Evolutionary conservation across 64 coral and sea anemone species (phyloP).

Genomic region (Montipora sp.): DNA sequence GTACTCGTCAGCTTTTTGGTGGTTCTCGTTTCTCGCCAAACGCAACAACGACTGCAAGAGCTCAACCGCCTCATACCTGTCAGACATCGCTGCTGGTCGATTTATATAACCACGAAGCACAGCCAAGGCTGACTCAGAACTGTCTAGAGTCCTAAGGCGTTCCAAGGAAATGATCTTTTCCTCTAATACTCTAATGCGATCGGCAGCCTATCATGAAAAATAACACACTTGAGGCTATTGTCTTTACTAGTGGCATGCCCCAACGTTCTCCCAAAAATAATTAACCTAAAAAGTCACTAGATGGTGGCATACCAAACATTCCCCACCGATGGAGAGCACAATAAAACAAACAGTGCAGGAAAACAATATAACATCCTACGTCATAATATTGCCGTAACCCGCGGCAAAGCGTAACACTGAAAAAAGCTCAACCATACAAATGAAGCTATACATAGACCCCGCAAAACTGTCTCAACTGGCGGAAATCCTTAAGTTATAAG

Average conservation of each 20-base stretch:
- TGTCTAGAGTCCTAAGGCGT: background rate
- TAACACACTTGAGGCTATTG: background rate
- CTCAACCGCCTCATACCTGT: conserved; percentile 12
- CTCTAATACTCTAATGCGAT: background rate
- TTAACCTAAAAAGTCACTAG: background rate
- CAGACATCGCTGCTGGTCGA: conserved; percentile 19
- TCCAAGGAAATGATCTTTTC: conserved; percentile 3
- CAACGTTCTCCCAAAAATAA: background rate
- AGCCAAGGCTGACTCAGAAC: conserved; percentile 16
- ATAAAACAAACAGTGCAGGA: background rate
- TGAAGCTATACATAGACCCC: background rate
- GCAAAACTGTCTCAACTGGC: background rate
- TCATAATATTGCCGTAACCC: background rate
- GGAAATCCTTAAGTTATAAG: background rate
- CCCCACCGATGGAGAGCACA: background rate
- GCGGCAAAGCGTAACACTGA: background rate
- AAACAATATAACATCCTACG: background rate
- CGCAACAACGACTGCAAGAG: background rate
- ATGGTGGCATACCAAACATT: background rate
- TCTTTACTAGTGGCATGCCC: background rate
- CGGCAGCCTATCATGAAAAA: background rate
- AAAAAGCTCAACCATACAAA: background rate
- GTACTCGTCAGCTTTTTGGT: conserved; percentile 15
- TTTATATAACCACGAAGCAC: conserved; percentile 3
- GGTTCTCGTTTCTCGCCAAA: conserved; percentile 12